These are phyloP conservation scores for Excalfactoria chinensis DNA, from an alignment of 2,113 vertebrate genomes.

Conservation along the genomic window DNA sequence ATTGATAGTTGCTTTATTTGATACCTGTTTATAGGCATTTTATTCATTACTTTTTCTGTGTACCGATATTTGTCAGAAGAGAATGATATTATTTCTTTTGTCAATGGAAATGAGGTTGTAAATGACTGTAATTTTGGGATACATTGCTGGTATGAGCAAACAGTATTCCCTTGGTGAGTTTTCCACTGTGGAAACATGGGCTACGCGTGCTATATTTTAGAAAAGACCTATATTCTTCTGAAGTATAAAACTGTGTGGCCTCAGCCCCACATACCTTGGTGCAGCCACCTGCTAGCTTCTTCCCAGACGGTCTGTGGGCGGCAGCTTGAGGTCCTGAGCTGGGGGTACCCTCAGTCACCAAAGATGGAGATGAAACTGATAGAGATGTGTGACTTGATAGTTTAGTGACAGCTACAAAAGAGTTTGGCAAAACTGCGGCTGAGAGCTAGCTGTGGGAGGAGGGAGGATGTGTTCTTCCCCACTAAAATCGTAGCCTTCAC, in stretches of 20 bases:
- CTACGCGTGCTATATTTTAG: conserved; percentile 34
- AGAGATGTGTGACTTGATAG: not conserved
- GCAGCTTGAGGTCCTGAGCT: not conserved
- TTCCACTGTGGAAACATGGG: conserved; percentile 44
- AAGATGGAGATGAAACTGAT: not conserved
- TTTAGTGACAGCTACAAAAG: conserved; percentile 13
- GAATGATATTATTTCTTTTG: conserved; percentile 63
- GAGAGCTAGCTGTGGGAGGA: conserved; percentile 17
- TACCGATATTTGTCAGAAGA: conserved; percentile 60
- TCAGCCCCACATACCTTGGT: accelerated
- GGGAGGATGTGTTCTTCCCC: conserved; percentile 15
- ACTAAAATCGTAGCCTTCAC: conserved; percentile 19
- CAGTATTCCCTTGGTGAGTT: conserved; percentile 47
- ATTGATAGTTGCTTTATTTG: conserved; percentile 74
- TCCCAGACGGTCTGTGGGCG: accelerated
- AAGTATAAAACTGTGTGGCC: not conserved
- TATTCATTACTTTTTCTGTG: conserved; percentile 35
- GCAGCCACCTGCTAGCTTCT: not conserved
- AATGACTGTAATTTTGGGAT: conserved; percentile 66
- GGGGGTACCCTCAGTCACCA: not conserved
- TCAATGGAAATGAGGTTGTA: conserved; percentile 56
- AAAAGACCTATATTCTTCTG: conserved; percentile 40
- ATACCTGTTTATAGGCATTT: conserved; percentile 68
- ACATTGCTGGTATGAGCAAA: conserved; percentile 25
- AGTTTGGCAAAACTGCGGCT: not conserved